These are phyloP conservation scores for Mesocentrotus franciscanus DNA, from an alignment of 53 echinoderm and acorn worm genomes.

Conservation along the genomic window DNA sequence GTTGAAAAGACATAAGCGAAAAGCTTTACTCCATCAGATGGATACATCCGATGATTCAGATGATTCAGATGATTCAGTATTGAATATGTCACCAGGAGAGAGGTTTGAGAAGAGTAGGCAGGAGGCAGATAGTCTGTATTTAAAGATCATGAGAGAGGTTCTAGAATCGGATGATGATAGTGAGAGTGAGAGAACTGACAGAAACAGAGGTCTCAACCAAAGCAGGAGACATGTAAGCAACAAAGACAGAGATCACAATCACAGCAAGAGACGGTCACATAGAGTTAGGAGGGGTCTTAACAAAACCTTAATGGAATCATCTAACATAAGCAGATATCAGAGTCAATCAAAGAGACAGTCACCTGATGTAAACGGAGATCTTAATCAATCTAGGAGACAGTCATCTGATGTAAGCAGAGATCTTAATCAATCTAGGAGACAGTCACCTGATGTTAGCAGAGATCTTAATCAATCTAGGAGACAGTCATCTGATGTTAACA, in stretches of 20 bases:
- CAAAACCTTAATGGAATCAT: background rate
- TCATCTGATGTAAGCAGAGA: background rate
- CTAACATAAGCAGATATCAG: background rate
- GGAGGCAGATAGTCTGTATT: background rate
- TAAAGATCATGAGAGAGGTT: background rate
- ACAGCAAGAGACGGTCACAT: background rate
- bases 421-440: background rate
- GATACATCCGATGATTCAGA: no score
- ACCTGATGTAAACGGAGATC: background rate
- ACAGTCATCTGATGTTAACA: no score
- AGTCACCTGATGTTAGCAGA: background rate
- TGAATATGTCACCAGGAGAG: background rate
- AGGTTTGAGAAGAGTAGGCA: background rate
- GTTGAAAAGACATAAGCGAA: background rate
- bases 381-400: background rate
- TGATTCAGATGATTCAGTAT: background rate
- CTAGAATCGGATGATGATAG: background rate
- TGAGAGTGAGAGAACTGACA: background rate
- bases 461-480: no score
- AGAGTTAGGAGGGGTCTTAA: background rate
- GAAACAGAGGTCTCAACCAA: background rate
- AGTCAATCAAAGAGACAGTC: background rate
- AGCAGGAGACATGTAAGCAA: background rate
- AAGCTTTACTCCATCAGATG: no score
- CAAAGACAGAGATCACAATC: background rate